Evolutionary conservation across 2,113 vertebrate species (phyloP).

Genomic region (Nycticryphes semicollaris): DNA sequence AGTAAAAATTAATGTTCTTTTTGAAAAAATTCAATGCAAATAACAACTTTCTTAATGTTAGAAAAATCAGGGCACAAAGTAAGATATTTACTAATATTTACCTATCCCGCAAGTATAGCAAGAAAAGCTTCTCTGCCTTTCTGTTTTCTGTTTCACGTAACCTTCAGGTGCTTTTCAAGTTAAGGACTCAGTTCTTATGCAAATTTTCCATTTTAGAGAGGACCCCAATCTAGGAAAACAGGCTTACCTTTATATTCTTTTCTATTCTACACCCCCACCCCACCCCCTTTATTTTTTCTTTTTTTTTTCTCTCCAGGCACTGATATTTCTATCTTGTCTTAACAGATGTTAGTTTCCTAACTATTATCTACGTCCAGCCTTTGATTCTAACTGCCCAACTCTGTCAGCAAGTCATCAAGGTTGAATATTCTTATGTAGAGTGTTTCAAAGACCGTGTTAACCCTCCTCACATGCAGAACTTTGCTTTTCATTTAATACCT

Average conservation of each 20-base stretch:
- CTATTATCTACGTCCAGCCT: not conserved
- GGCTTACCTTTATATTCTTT: not conserved
- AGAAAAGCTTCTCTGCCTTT: not conserved
- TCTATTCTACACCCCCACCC: no score
- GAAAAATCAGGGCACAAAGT: not conserved
- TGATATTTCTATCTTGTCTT: not conserved
- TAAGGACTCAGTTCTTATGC: not conserved
- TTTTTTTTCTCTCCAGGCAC: not conserved
- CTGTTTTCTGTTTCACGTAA: not conserved
- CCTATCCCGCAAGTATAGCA: not conserved
- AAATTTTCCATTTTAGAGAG: not conserved
- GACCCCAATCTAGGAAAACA: not conserved
- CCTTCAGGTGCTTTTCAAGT: not conserved
- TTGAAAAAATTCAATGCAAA: not conserved
- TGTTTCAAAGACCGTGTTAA: not conserved
- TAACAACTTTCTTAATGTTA: not conserved
- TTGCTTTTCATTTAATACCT: not conserved
- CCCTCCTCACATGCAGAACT: not conserved
- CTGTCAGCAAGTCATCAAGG: not conserved
- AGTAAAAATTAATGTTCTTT: not conserved
- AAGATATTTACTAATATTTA: not conserved
- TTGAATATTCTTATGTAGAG: not conserved
- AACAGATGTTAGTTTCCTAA: not conserved
- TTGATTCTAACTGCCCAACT: not conserved
- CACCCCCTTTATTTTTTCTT: rapidly evolving